Conservation (phyloP, 37 sponge, comb jelly and placozoan species). For the Agelas oroides region DNA sequence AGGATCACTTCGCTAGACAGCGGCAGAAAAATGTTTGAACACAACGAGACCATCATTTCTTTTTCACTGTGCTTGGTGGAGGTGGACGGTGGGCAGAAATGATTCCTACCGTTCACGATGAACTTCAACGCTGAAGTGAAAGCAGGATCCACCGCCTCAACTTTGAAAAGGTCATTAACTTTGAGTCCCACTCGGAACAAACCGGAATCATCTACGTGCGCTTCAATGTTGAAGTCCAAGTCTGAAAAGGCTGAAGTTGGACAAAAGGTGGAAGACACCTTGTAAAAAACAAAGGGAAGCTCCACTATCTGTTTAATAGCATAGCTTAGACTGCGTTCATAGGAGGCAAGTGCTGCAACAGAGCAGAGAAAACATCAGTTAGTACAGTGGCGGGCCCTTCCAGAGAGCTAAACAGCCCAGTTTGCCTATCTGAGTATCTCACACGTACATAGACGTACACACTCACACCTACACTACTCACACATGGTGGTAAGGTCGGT, state of each 20-base stretch:
- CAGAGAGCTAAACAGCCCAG: too few species aligned
- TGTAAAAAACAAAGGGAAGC: neutral
- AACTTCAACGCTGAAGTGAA: conserved; percentile 13
- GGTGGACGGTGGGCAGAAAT: conserved; percentile 8
- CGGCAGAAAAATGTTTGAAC: conserved; percentile 12
- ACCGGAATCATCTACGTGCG: conserved; percentile 6
- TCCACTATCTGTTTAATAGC: conserved; percentile 9
- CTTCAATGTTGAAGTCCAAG: conserved; percentile 3
- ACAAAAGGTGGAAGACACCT: conserved; percentile 19
- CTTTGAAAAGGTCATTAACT: conserved; percentile 9
- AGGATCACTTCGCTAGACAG: conserved; percentile 9
- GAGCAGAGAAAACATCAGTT: conserved; percentile 10
- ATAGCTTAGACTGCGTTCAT: conserved; percentile 7
- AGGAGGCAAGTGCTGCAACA: conserved; percentile 1
- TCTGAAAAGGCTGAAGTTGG: conserved; percentile 1
- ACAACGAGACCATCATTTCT: conserved; percentile 12
- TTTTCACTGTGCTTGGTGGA: conserved; percentile 13
- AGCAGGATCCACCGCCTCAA: conserved; percentile 1
- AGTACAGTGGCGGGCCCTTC: too few species aligned
- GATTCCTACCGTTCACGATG: conserved; percentile 7
- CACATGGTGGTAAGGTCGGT: too few species aligned
- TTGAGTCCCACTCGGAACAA: conserved; percentile 1
- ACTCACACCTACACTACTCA: too few species aligned
- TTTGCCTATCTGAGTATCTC: too few species aligned
- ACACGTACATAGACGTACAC: too few species aligned